Base-by-base conservation (phyloP, 2,888 invertebrate genomes). In the Drosophila macrospina region DNA sequence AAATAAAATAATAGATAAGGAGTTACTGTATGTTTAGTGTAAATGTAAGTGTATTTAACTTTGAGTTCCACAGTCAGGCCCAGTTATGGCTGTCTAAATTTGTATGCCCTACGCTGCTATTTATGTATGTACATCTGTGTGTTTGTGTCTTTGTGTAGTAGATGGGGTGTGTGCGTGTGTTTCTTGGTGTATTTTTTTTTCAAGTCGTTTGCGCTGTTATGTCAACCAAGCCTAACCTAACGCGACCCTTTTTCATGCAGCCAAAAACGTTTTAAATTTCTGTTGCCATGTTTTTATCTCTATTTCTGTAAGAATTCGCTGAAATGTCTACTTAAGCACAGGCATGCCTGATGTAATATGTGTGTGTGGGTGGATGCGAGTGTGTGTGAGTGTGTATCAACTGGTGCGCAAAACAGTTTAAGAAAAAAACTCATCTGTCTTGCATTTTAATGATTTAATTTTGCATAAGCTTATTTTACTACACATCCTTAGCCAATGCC, bases 391-490 rank as follows among this genome's bases (percentile, higher is more conserved):
- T 61, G 44, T 52, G 41, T 44, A 64, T 81, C 74, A 86, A 71
- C 57, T 83, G 84, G 80, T 75, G 82, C 82, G 74, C 74, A 71
- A 74, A 83, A 75, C 78, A 68, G 75, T 68, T 80, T 75, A 78
- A 63, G 69, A 66, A 57, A 67, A 67, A 71, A 73, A 78, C 78
- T 72, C 73, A 79, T 81, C 81, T 84, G 74, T 69, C 81, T 70
- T 77, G 85, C 87, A 84, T 79, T 84, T 84, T 79, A 86, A 84
- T 84, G 82, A 79, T 80, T 81, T 80, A 80, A 86, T 84, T 86
- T 86, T 83, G 84, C 83, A 83, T 83, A 80, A 76, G 79, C 83
- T 76, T 64, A 66, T 76, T 61, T 62, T 62, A 52, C 54, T 57
- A 50, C 52, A 55, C 57, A 54, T 55, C 36, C 37, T 50, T 50